These are phyloP conservation scores for Phoenicopterus ruber DNA, from an alignment of 2,113 vertebrate species.

Conservation along the genomic window DNA sequence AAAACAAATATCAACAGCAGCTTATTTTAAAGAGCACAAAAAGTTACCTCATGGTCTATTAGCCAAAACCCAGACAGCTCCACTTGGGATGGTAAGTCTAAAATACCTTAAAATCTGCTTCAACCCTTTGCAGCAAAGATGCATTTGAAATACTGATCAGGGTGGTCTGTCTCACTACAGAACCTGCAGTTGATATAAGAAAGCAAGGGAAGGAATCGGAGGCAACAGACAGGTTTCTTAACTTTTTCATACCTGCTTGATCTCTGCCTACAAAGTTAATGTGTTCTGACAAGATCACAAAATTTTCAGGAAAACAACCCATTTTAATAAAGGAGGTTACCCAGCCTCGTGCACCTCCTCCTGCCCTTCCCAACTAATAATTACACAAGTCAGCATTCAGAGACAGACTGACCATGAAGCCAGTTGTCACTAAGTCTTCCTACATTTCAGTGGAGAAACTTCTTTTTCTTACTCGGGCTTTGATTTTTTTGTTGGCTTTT, in stretches of 20 bases:
- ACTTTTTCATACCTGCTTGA: background rate
- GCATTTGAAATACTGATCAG: background rate
- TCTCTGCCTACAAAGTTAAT: background rate
- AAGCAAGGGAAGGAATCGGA: background rate
- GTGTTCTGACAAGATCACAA: background rate
- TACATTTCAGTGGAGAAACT: background rate
- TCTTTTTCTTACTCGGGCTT: background rate
- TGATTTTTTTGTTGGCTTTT: background rate
- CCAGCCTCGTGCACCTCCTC: background rate
- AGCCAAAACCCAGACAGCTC: background rate
- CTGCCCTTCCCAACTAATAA: background rate
- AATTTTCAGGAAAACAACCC: background rate
- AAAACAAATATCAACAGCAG: background rate
- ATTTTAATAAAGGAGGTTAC: background rate
- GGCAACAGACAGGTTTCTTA: background rate
- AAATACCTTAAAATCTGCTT: background rate
- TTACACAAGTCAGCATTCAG: background rate
- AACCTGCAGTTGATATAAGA: background rate
- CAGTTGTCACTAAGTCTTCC: background rate
- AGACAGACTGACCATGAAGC: background rate
- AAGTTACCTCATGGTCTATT: background rate
- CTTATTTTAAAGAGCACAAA: background rate
- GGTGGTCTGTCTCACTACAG: background rate
- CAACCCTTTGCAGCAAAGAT: background rate
- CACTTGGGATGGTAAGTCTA: background rate